These are phyloP conservation scores for Cygnus olor DNA, from an alignment of 2,797 vertebrate genomes.

Conservation along the genomic window DNA sequence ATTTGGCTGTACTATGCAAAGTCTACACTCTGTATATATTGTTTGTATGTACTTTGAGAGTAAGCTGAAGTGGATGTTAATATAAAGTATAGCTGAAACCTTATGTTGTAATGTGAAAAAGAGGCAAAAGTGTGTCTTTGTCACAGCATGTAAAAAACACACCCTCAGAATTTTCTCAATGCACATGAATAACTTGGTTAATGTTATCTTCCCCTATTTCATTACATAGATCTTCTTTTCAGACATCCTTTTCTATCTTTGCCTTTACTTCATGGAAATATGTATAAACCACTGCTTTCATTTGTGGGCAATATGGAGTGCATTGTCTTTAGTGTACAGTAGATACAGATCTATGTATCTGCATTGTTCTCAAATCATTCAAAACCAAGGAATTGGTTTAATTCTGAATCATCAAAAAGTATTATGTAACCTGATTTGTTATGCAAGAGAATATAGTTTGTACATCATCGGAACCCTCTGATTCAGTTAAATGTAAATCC, in stretches of 20 bases:
- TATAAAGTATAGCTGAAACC: not conserved
- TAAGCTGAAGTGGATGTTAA: not conserved
- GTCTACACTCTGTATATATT: not conserved
- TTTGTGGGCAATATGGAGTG: not conserved
- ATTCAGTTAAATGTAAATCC: not conserved
- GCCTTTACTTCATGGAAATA: not conserved
- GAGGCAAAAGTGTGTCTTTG: not conserved
- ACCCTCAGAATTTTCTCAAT: not conserved
- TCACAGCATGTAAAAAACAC: not conserved
- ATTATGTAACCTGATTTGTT: not conserved
- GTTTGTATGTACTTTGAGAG: not conserved
- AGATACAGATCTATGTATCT: not conserved
- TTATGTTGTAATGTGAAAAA: not conserved
- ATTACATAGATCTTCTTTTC: not conserved
- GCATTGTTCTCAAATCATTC: not conserved
- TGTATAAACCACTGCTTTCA: not conserved
- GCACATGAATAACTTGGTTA: not conserved
- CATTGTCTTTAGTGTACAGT: not conserved
- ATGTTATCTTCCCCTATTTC: not conserved
- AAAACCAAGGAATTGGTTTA: not conserved
- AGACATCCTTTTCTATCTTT: not conserved
- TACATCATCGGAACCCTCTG: not conserved
- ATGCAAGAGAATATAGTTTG: not conserved
- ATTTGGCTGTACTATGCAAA: not conserved
- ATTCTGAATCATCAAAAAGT: not conserved